Percentiles rank a stretch among this genome's conserved stretches.
These are phyloP conservation scores for Polyploca ridens DNA, from an alignment of 2,888 invertebrate species.

Conservation along the genomic window DNA sequence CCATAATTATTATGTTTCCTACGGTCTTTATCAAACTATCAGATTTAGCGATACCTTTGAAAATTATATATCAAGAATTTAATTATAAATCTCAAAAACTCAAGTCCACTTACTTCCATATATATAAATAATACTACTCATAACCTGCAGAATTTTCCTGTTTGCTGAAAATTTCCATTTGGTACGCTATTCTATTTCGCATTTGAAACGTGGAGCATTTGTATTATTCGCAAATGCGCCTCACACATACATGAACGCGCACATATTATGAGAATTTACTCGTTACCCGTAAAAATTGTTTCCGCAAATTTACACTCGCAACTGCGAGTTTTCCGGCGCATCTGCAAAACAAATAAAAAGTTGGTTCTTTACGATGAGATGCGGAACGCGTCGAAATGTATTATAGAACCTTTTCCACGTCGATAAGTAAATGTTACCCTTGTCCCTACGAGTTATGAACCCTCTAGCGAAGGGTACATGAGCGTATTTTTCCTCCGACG, in stretches of 20 bases:
- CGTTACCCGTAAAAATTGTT: slow-evolving; percentile 37
- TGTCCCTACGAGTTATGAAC: slow-evolving; percentile 72
- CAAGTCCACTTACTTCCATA: not conserved
- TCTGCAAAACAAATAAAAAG: slow-evolving; percentile 62
- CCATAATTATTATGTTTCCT: no score
- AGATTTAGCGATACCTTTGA: no score
- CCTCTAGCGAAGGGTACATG: slow-evolving; percentile 57
- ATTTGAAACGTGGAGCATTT: slow-evolving; percentile 2
- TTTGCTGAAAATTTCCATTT: slow-evolving; percentile 2
- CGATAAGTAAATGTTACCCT: slow-evolving; percentile 80
- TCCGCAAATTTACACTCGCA: slow-evolving; percentile 51
- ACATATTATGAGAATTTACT: slow-evolving; percentile 18
- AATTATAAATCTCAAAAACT: not conserved
- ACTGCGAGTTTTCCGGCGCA: slow-evolving; percentile 42
- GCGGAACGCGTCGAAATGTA: slow-evolving; percentile 63
- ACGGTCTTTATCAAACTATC: no score
- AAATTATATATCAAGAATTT: no score
- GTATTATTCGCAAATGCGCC: not conserved
- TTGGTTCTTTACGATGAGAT: slow-evolving; percentile 52
- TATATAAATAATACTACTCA: not conserved
- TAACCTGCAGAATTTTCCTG: not conserved
- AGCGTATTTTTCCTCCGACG: slow-evolving; percentile 57
- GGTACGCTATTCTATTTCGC: slow-evolving; percentile 1
- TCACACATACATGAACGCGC: slow-evolving; percentile 1
- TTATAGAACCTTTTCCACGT: slow-evolving; percentile 74